Percentiles rank a stretch among this genome's conserved stretches.
phyloP scores from a whole-genome alignment of 2,797 vertebrate genomes.

The Acestrorhynchus altus region DNA sequence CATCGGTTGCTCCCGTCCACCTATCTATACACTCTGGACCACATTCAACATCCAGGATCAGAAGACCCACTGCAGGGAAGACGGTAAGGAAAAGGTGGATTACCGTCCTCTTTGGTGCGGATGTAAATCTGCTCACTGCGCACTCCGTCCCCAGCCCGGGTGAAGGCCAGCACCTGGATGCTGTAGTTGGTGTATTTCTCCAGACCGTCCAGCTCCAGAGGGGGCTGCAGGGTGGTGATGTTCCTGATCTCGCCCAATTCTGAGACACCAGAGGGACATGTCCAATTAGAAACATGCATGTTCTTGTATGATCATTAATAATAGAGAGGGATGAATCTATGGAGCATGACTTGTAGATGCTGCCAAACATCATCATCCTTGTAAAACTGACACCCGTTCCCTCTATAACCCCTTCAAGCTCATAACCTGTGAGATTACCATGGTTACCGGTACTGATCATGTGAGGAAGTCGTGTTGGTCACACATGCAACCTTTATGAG shows the following conservation, averaged over 20 bases:
- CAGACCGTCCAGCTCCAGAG: slow-evolving; percentile 91
- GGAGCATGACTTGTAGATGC: no score
- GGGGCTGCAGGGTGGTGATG: slow-evolving; percentile 90
- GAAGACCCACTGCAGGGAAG: background rate
- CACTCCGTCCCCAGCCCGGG: slow-evolving; percentile 92
- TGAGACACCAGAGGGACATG: slow-evolving; percentile 57
- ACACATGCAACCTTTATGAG: no score
- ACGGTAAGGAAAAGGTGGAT: background rate
- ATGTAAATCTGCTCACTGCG: slow-evolving; percentile 96
- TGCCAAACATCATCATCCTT: no score
- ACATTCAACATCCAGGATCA: background rate
- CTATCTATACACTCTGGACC: background rate
- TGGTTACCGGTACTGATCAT: no score
- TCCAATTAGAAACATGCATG: background rate
- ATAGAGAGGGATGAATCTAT: no score
- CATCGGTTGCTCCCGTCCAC: background rate
- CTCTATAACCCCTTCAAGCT: no score
- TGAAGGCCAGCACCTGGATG: slow-evolving; percentile 95
- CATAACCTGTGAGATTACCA: no score
- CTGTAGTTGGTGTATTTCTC: slow-evolving; percentile 99
- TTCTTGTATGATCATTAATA: background rate
- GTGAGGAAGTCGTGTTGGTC: no score
- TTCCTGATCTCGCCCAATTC: slow-evolving; percentile 96
- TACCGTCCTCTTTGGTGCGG: slow-evolving; percentile 96
- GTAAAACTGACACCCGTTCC: no score